Evolutionary conservation across 2,797 vertebrate genomes (phyloP), one percentile per base, ranked within the genome.

Genomic region (Amazona finschi): DNA sequence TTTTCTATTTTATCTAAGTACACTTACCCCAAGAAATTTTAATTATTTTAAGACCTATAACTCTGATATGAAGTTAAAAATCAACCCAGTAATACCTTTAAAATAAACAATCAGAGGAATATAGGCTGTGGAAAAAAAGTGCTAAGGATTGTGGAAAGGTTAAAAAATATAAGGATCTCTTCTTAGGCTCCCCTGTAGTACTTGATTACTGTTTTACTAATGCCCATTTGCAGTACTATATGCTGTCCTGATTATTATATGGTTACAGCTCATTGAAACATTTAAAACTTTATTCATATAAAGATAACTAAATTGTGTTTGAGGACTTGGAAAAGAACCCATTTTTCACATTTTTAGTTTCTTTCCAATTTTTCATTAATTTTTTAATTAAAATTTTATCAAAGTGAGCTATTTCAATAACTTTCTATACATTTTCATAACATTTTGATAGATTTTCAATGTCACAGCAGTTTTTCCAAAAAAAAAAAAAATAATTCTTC

Each of bases 361-460:
- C 22, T 73, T 80, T 72, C 31, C 6, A 49, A 41, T 71, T 81
- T 84, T 57, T 47, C 39, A 89, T 85, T 66, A 65, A 21, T 15
- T 19, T 69, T 85, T 90, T 47, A 69, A 78, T 66, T n/a, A 52
- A 71, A 66, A 90, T 57, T 1, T 25, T 87, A 39, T 74, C 57
- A 85, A 83, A 75, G 15, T 55, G 14, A 62, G 4, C 39, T 60
- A 55, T 81, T 75, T 89, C 53, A 82, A 66, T 62, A 77, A 31
- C 15, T 85, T 94, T 85, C 61, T 89, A 31, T 30, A 36, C 33
- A 44, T 81, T 95, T 95, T 93, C 91, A 91, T 86, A 91, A 18
- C 6, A 76, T 84, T 92, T 89, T 89, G 43, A 78, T 86, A 92
- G 31, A 60, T 76, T 79, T 91, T 91, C 66, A 93, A 24, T 65